phyloP scores from a whole-genome alignment of 2,888 invertebrate genomes.

The Euplagia quadripunctaria region DNA sequence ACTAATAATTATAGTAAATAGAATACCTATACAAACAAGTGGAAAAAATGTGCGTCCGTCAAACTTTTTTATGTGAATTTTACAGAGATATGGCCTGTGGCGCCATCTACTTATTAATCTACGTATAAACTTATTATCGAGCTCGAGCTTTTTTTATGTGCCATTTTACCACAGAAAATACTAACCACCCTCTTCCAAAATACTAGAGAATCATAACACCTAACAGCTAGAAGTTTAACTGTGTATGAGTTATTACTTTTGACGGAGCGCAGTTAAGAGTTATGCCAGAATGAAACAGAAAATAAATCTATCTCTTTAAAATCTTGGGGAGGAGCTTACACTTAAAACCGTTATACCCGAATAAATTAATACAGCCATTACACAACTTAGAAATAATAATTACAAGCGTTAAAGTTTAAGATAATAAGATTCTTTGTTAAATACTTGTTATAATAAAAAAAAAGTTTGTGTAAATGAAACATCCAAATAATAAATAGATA shows the following conservation, averaged over 20 bases:
- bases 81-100: background rate
- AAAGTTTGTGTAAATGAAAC: background rate
- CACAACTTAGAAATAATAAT: no score
- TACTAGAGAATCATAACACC: slow-evolving; percentile 74
- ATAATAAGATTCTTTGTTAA: no score
- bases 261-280: background rate
- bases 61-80: background rate
- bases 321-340: background rate
- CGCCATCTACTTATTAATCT: background rate
- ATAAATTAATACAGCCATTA: background rate
- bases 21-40: no score
- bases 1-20: no score
- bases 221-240: background rate
- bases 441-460: background rate
- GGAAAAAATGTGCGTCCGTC: no score
- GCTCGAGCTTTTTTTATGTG: slow-evolving; percentile 21
- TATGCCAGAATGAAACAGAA: background rate
- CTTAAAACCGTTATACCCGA: background rate
- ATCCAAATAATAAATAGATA: background rate
- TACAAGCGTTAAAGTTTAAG: background rate
- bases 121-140: background rate
- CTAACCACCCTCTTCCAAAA: slow-evolving; percentile 49
- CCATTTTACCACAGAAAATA: slow-evolving; percentile 51
- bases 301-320: background rate
- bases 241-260: background rate